A percentile compares a stretch with the other conserved stretches of the same genome.
phyloP scores from a whole-genome alignment of 2,888 invertebrate genomes.

The Hyles lineata region DNA sequence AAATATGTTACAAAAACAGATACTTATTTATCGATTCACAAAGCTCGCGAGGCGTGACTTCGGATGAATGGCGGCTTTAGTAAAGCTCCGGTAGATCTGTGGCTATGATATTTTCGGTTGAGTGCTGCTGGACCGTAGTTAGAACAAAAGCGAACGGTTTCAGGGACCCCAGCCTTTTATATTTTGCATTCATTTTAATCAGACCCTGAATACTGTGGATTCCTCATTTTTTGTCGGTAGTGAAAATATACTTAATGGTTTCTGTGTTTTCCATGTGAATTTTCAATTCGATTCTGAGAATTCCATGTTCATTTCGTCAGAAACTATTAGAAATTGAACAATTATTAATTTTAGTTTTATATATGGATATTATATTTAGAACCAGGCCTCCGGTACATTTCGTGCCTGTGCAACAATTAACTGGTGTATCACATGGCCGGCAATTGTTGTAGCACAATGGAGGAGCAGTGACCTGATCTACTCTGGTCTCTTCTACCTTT shows the following conservation, averaged over 20 bases:
- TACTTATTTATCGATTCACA: constrained; percentile 49
- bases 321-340: too few species aligned
- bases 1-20: constrained; percentile 31
- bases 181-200: background rate
- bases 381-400: constrained; percentile 13
- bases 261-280: too few species aligned
- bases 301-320: too few species aligned
- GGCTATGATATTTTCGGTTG: constrained; percentile 54
- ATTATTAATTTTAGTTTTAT: too few species aligned
- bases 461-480: constrained; percentile 62
- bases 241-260: too few species aligned
- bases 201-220: background rate
- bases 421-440: constrained; percentile 45
- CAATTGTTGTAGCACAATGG: constrained; percentile 50
- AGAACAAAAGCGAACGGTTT: background rate
- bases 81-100: constrained; percentile 46
- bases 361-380: too few species aligned
- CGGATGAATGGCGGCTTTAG: constrained; percentile 64
- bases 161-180: background rate
- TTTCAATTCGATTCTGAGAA: too few species aligned
- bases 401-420: constrained; percentile 54
- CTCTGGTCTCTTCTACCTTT: constrained; percentile 45
- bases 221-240: background rate
- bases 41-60: constrained; percentile 69
- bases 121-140: constrained; percentile 38